These are phyloP conservation scores for Megalurothrips usitatus DNA, from an alignment of 2,888 invertebrate species.

Conservation along the genomic window DNA sequence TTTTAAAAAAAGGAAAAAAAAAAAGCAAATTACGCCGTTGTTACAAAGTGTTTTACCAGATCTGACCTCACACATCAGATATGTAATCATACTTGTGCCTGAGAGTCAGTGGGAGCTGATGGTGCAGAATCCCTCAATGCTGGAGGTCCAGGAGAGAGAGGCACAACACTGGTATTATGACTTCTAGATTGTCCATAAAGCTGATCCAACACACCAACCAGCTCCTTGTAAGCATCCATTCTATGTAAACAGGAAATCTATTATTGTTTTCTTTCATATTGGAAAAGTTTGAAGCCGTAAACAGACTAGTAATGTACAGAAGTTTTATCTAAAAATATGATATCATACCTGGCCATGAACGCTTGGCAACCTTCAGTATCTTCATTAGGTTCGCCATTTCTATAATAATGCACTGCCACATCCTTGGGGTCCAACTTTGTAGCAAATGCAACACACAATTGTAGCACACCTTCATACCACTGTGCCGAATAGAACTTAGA, in stretches of 20 bases:
- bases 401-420: slow-evolving; percentile 81
- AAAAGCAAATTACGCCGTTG: slow-evolving; percentile 24
- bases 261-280: neutral
- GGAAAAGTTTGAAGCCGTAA: neutral
- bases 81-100: slow-evolving; percentile 46
- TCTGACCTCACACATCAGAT: no score
- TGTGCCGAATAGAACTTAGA: slow-evolving; percentile 74
- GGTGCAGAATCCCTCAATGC: slow-evolving; percentile 45
- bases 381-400: slow-evolving; percentile 73
- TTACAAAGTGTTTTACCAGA: neutral
- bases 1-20: no score
- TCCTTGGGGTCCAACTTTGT: slow-evolving; percentile 83
- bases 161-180: slow-evolving; percentile 41
- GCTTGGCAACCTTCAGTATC: slow-evolving; percentile 55
- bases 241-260: slow-evolving; percentile 47
- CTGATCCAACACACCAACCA: slow-evolving; percentile 71
- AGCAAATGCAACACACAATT: slow-evolving; percentile 80
- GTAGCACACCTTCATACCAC: slow-evolving; percentile 84
- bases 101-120: slow-evolving; percentile 50
- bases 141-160: slow-evolving; percentile 46
- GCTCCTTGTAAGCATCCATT: slow-evolving; percentile 83
- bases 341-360: neutral
- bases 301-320: neutral
- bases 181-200: slow-evolving; percentile 47
- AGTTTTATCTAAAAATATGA: neutral